Evolutionary conservation across 2,888 invertebrate genomes (phyloP).

Genomic region (Idaea biselata): DNA sequence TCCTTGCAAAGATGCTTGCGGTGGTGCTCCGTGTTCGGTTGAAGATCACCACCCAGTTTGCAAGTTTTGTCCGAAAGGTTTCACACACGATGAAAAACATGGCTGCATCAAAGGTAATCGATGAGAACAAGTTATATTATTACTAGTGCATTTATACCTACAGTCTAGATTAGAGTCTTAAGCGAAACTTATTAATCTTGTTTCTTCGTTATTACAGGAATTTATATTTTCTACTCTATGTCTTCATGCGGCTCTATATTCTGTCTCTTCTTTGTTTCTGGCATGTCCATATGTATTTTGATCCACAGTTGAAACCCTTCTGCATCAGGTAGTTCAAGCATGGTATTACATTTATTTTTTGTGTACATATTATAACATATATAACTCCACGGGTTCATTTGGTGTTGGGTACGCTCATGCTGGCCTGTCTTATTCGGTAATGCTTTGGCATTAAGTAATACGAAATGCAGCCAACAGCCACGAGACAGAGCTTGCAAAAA

Average conservation of each 20-base stretch:
- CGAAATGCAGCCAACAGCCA: constrained; percentile 71
- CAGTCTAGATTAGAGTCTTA: constrained; percentile 61
- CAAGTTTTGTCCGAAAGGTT: constrained; percentile 97
- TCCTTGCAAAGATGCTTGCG: constrained; percentile 92
- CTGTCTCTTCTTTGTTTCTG: constrained; percentile 70
- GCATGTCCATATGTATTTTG: constrained; percentile 72
- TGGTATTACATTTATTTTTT: constrained; percentile 54
- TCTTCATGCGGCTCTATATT: constrained; percentile 71
- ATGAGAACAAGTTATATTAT: constrained; percentile 47
- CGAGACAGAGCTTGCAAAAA: constrained; percentile 76
- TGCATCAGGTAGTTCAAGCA: constrained; percentile 73
- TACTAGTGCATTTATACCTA: constrained; percentile 52
- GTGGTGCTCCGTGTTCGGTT: constrained; percentile 94
- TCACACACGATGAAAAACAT: constrained; percentile 93
- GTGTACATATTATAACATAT: constrained; percentile 56
- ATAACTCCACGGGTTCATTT: constrained; percentile 56
- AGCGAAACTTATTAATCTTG: constrained; percentile 73
- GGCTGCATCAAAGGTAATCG: constrained; percentile 97
- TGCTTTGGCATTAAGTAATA: constrained; percentile 55
- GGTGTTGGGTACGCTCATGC: constrained; percentile 53
- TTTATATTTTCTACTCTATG: constrained; percentile 75
- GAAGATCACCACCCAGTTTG: constrained; percentile 97
- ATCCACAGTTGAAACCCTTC: constrained; percentile 73
- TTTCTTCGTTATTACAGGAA: constrained; percentile 81
- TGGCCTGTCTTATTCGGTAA: constrained; percentile 42